Conservation (phyloP, 2,888 invertebrate species). For the Xylocampa areola region DNA sequence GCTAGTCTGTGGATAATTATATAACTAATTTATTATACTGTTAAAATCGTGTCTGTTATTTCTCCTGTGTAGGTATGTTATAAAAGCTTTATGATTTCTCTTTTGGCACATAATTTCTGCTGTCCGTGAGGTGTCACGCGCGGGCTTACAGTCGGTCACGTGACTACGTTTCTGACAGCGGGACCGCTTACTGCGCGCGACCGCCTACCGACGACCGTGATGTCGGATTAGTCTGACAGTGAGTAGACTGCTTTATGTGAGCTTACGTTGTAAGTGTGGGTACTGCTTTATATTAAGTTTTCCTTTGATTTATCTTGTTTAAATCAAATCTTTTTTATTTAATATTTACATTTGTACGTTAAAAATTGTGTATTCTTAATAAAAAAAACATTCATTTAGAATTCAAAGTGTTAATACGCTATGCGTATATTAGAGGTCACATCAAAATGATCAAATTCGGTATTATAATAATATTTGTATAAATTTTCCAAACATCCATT, state of each 20-base stretch:
- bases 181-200: constrained; percentile 20
- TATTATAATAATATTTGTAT: constrained; percentile 14
- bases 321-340: neutral
- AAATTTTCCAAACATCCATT: constrained; percentile 15
- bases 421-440: no score
- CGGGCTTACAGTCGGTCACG: constrained; percentile 41
- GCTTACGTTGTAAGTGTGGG: constrained; percentile 21
- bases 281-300: neutral
- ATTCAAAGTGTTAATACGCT: no score
- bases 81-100: constrained; percentile 2
- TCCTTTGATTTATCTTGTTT: neutral
- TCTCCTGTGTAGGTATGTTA: no score
- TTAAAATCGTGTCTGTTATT: no score
- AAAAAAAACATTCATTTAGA: neutral
- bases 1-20: no score
- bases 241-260: constrained; percentile 50
- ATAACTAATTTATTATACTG: no score
- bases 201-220: no score
- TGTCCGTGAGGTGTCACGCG: constrained; percentile 21
- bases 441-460: neutral
- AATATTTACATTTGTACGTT: no score
- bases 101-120: constrained; percentile 6
- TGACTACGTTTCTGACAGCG: constrained; percentile 25
- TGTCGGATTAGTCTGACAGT: constrained; percentile 42
- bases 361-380: no score